Conservation (phyloP, 2,113 vertebrate genomes). For the Forbesichthys agassizii region DNA sequence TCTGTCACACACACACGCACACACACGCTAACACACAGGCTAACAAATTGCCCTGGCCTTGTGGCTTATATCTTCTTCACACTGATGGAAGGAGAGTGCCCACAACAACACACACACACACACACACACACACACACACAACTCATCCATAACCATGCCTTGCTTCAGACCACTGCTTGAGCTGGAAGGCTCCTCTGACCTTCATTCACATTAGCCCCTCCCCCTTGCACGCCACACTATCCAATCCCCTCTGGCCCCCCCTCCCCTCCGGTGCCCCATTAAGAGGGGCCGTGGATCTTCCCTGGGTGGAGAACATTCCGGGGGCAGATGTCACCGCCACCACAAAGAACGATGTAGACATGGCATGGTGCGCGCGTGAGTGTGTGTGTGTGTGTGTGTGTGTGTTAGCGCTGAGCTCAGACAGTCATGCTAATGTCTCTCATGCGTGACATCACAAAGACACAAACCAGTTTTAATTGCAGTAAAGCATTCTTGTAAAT, state of each 20-base stretch:
- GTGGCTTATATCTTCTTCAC: constrained; percentile 11
- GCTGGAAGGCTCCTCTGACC: constrained; percentile 69
- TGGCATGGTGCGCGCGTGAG: not conserved
- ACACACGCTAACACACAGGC: not conserved
- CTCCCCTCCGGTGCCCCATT: constrained; percentile 30
- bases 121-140: constrained; percentile 12
- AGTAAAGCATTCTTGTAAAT: constrained; percentile 66
- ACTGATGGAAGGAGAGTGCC: not conserved
- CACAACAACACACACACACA: not conserved
- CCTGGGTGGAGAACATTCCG: constrained; percentile 1
- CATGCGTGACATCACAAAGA: not conserved
- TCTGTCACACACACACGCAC: not conserved
- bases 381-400: not conserved
- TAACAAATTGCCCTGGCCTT: not conserved
- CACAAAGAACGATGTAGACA: not conserved
- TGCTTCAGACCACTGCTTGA: constrained; percentile 29
- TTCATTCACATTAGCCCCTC: constrained; percentile 57
- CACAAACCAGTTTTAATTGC: constrained; percentile 62
- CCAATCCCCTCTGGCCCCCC: constrained; percentile 52
- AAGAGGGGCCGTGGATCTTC: not conserved
- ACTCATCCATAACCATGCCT: constrained; percentile 35
- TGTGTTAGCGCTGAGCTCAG: not conserved
- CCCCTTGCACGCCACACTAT: constrained; percentile 38
- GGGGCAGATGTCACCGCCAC: constrained; percentile 2
- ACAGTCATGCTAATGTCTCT: not conserved